phyloP scores from a whole-genome alignment of 2,113 vertebrate species.

The Rhinopithecus roxellana region DNA sequence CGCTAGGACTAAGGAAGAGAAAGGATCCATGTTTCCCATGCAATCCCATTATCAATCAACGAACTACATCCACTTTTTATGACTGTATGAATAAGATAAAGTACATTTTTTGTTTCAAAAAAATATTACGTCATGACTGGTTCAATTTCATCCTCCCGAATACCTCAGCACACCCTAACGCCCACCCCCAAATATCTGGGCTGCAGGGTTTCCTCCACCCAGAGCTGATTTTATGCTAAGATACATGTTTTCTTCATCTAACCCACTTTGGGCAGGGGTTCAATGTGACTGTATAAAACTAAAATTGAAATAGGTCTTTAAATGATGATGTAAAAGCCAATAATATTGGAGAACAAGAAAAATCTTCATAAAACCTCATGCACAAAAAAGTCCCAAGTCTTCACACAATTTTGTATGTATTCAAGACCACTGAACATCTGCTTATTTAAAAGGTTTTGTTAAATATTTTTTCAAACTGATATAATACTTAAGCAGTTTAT shows the following conservation, averaged over 20 bases:
- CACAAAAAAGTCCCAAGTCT: neutral
- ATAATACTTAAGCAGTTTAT: neutral
- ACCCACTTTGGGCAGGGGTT: neutral
- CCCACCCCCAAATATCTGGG: rapidly evolving
- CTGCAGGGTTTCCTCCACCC: rapidly evolving
- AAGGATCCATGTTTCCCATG: neutral
- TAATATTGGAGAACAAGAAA: neutral
- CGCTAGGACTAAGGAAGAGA: neutral
- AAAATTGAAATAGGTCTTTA: neutral
- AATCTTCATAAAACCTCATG: neutral
- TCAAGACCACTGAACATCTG: too few species aligned
- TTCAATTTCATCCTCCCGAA: neutral
- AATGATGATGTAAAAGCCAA: neutral
- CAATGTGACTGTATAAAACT: neutral
- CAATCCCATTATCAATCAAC: neutral
- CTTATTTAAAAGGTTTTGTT: neutral
- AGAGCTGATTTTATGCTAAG: neutral
- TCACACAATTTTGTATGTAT: too few species aligned
- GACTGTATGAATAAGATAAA: neutral
- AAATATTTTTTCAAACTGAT: neutral
- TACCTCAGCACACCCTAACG: neutral
- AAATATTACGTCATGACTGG: neutral
- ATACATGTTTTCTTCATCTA: neutral
- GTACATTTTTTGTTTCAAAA: neutral
- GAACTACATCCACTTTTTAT: neutral